Evolutionary conservation across 2,113 vertebrate genomes (phyloP).

Genomic region (Tenrec ecaudatus): DNA sequence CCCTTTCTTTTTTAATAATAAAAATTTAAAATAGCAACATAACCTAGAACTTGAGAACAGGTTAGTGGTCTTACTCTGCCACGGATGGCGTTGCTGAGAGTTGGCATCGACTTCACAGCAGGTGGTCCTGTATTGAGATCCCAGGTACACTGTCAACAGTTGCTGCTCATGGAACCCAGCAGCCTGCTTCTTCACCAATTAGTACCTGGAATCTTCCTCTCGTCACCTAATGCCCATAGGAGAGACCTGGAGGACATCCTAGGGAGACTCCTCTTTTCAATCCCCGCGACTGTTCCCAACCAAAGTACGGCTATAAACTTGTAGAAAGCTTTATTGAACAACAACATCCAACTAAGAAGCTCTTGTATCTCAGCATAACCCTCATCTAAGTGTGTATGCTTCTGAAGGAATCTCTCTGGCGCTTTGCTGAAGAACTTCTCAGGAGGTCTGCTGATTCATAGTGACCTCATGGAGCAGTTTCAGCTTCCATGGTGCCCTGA

Average conservation of each 20-base stretch:
- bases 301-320: no score
- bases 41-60: neutral
- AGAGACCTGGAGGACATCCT: neutral
- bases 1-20: constrained; percentile 8
- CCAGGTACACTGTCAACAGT: neutral
- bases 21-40: neutral
- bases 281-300: no score
- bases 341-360: no score
- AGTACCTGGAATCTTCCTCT: neutral
- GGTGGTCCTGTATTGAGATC: no score
- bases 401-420: no score
- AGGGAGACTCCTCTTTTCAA: neutral
- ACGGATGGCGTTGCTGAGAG: neutral
- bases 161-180: neutral
- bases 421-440: no score
- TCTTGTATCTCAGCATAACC: no score
- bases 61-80: neutral
- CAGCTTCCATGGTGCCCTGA: no score
- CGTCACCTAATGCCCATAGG: neutral
- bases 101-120: neutral
- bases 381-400: no score
- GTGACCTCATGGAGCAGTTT: no score
- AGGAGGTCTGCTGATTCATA: no score
- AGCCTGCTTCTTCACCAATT: neutral
- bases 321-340: no score